Conservation (phyloP, 2,888 invertebrate species). For the Eilema griseolum region DNA sequence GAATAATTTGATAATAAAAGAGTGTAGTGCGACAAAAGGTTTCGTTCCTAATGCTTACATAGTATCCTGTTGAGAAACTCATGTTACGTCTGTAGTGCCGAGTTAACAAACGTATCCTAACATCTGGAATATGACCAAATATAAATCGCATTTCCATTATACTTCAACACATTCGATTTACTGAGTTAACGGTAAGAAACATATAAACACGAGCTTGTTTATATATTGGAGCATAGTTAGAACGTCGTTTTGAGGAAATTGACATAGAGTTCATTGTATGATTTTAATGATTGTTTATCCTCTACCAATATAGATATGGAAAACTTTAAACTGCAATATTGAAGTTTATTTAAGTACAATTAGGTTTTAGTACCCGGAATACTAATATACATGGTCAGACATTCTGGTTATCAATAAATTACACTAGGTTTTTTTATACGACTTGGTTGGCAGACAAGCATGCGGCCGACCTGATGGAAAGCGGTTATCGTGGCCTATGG, state of each 20-base stretch:
- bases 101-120: not conserved
- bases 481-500: no score
- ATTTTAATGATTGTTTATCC: not conserved
- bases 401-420: not conserved
- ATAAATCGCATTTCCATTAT: not conserved
- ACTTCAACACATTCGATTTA: not conserved
- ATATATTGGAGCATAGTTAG: not conserved
- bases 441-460: no score
- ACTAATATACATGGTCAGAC: not conserved
- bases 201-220: not conserved
- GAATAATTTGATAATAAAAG: no score
- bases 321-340: not conserved
- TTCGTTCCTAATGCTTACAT: no score
- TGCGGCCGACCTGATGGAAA: no score
- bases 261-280: not conserved
- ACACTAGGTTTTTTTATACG: no score
- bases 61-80: no score
- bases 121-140: not conserved
- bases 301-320: not conserved
- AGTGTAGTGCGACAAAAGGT: no score
- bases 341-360: not conserved
- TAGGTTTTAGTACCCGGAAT: no score
- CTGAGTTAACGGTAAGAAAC: not conserved
- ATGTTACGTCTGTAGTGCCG: no score
- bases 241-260: not conserved